Conservation (phyloP, 2,113 vertebrate genomes). For the Lynx canadensis region DNA sequence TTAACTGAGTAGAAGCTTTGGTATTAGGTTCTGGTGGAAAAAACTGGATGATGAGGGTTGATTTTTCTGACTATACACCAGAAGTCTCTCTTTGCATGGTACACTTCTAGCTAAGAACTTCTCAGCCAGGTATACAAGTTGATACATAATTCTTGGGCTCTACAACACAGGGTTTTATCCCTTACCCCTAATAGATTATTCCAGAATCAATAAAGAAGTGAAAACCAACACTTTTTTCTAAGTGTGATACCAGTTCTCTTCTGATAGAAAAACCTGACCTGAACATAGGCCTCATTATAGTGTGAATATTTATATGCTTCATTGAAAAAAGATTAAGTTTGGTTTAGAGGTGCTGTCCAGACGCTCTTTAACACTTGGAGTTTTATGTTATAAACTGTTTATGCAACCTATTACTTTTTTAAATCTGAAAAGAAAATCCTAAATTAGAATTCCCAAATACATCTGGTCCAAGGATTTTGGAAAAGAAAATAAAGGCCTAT, state of each 20-base stretch:
- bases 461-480: background rate
- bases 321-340: background rate
- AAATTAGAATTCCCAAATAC: slow-evolving; percentile 17
- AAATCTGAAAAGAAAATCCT: background rate
- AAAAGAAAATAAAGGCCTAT: background rate
- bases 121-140: background rate
- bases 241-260: background rate
- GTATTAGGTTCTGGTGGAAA: background rate
- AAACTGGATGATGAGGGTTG: background rate
- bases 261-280: background rate
- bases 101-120: background rate
- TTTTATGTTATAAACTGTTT: background rate
- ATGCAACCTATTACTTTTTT: background rate
- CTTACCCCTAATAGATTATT: background rate
- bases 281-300: background rate
- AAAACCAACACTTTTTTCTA: background rate
- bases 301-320: background rate
- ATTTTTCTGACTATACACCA: background rate
- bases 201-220: background rate
- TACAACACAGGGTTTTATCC: background rate
- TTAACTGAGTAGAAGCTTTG: background rate
- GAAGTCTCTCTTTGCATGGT: background rate
- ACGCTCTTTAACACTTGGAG: background rate
- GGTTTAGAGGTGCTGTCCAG: background rate
- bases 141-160: background rate